Evolutionary conservation across 2,888 invertebrate species (phyloP).

Genomic region (Mesorhabditis spiculigera): DNA sequence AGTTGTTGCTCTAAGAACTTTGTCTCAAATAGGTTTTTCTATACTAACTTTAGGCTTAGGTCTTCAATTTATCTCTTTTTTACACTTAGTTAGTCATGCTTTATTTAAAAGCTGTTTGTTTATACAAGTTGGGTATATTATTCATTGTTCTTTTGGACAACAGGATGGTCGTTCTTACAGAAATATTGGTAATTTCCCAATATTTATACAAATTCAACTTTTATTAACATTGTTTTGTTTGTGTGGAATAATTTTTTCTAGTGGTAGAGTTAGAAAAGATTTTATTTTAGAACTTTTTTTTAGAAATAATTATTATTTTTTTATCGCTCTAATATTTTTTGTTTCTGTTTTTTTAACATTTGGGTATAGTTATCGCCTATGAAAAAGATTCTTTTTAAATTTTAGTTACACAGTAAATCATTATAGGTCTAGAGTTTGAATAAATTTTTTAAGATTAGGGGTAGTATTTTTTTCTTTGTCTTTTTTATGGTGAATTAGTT

Average conservation of each 20-base stretch:
- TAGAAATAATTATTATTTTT: slow-evolving; percentile 30
- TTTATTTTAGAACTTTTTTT: slow-evolving; percentile 44
- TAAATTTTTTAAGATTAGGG: slow-evolving; percentile 38
- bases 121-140: slow-evolving; percentile 44
- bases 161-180: slow-evolving; percentile 46
- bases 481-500: slow-evolving; percentile 37
- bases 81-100: slow-evolving; percentile 44
- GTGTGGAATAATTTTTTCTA: slow-evolving; percentile 42
- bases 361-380: slow-evolving; percentile 44
- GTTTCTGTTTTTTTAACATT: slow-evolving; percentile 41
- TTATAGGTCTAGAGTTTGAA: slow-evolving; percentile 31
- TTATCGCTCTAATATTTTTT: slow-evolving; percentile 39
- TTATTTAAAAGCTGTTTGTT: slow-evolving; percentile 44
- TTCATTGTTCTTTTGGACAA: slow-evolving; percentile 45
- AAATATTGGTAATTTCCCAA: slow-evolving; percentile 33
- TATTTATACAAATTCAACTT: slow-evolving; percentile 38
- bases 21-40: slow-evolving; percentile 43
- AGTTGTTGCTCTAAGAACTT: slow-evolving; percentile 40
- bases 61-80: slow-evolving; percentile 56
- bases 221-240: slow-evolving; percentile 43
- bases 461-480: slow-evolving; percentile 33
- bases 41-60: slow-evolving; percentile 36
- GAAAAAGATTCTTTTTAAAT: slow-evolving; percentile 39
- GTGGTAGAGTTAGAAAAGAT: slow-evolving; percentile 43
- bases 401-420: slow-evolving; percentile 37